Conservation (phyloP, 2,888 invertebrate genomes). For the Drosophila testacea region DNA sequence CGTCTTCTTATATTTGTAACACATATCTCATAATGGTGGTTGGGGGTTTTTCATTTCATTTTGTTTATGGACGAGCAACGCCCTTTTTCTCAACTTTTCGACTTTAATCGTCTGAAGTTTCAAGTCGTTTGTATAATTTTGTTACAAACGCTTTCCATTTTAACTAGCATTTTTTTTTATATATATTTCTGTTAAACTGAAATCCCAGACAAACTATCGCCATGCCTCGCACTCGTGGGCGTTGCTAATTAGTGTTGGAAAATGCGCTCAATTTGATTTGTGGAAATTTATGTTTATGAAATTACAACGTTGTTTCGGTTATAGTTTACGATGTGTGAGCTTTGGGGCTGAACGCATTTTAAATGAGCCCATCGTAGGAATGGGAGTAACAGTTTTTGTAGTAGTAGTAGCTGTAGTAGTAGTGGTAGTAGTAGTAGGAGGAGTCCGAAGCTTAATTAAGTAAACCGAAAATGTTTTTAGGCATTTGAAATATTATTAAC, state of each 20-base stretch:
- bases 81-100: slow-evolving; percentile 77
- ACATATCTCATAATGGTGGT: slow-evolving; percentile 43
- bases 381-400: background rate
- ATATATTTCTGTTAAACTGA: background rate
- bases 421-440: slow-evolving; percentile 12
- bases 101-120: slow-evolving; percentile 69
- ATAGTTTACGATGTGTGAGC: slow-evolving; percentile 74
- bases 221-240: slow-evolving; percentile 56
- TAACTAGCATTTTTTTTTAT: slow-evolving; percentile 36
- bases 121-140: slow-evolving; percentile 60
- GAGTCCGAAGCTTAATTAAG: slow-evolving; percentile 36
- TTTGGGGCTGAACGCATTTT: slow-evolving; percentile 71
- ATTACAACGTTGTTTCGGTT: slow-evolving; percentile 49
- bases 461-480: slow-evolving; percentile 23
- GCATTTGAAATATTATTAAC: slow-evolving; percentile 25
- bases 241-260: slow-evolving; percentile 79
- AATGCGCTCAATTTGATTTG: slow-evolving; percentile 81
- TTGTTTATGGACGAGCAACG: slow-evolving; percentile 71
- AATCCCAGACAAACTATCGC: slow-evolving; percentile 52
- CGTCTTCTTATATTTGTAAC: slow-evolving; percentile 55
- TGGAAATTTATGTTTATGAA: slow-evolving; percentile 75
- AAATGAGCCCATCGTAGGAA: slow-evolving; percentile 49
- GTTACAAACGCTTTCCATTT: slow-evolving; percentile 71
- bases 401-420: slow-evolving; percentile 7
- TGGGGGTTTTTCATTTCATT: slow-evolving; percentile 42